Percentiles rank a stretch among this genome's conserved stretches.
Evolutionary conservation across 2,113 vertebrate genomes (phyloP).

Genomic region (Platysteira castanea): DNA sequence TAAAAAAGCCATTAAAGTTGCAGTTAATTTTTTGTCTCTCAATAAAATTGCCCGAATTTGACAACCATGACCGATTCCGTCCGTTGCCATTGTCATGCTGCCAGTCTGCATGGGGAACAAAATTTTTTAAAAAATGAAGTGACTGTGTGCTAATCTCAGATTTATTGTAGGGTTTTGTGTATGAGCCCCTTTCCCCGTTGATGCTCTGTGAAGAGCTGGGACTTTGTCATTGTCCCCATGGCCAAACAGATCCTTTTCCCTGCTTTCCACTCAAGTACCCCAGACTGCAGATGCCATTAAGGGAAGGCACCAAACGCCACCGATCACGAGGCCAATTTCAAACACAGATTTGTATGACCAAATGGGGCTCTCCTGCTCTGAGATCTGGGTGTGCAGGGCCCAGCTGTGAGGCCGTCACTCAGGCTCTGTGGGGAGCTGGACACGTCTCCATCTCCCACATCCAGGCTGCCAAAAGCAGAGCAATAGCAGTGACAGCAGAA

Average conservation of each 20-base stretch:
- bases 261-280: background rate
- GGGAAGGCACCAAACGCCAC: background rate
- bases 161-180: background rate
- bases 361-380: background rate
- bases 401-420: background rate
- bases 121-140: background rate
- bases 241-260: background rate
- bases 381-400: background rate
- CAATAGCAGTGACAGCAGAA: slow-evolving; percentile 3
- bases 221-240: rapidly evolving
- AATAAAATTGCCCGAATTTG: slow-evolving; percentile 21
- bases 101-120: background rate
- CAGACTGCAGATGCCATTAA: background rate
- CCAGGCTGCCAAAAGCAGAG: background rate
- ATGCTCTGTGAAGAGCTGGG: background rate
- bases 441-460: background rate
- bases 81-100: background rate
- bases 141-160: background rate
- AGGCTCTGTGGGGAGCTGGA: background rate
- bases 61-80: slow-evolving; percentile 35
- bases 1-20: slow-evolving; percentile 31
- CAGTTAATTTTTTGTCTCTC: background rate
- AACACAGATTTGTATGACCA: rapidly evolving
- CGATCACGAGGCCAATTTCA: background rate
- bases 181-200: background rate